Evolutionary conservation across 1,140 invertebrate species (phyloP).

Genomic region (Trachymyrmex cornetzi): DNA sequence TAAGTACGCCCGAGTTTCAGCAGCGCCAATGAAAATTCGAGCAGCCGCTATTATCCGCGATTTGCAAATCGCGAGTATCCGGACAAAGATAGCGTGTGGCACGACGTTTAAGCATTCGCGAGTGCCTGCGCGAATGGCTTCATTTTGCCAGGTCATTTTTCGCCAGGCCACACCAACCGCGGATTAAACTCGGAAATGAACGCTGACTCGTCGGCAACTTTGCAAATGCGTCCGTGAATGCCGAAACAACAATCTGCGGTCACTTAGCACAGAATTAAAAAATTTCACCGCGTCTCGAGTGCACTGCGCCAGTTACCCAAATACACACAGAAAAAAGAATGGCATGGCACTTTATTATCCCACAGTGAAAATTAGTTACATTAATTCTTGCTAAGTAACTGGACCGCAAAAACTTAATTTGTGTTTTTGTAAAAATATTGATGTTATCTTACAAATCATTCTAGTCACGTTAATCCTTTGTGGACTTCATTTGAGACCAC

Average conservation of each 20-base stretch:
- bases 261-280: conserved; percentile 36
- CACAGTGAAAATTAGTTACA: neutral
- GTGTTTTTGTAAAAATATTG: conserved; percentile 19
- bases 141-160: conserved; percentile 42
- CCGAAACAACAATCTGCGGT: conserved; percentile 47
- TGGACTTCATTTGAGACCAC: too few species aligned
- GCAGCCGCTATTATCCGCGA: conserved; percentile 49
- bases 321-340: neutral
- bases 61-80: conserved; percentile 46
- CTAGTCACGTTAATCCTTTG: neutral
- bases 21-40: conserved; percentile 52
- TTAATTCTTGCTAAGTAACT: conserved; percentile 31
- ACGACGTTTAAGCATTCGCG: conserved; percentile 19
- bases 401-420: conserved; percentile 21
- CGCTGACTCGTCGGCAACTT: conserved; percentile 17
- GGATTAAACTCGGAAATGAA: conserved; percentile 56
- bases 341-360: neutral
- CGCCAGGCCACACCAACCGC: conserved; percentile 20
- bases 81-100: conserved; percentile 42
- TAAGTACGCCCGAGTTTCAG: conserved; percentile 55
- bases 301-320: conserved; percentile 19
- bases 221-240: conserved; percentile 31
- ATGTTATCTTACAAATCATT: conserved; percentile 9
- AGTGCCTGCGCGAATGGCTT: conserved; percentile 29
- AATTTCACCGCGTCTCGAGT: conserved; percentile 14